Base-by-base conservation (phyloP, 2,113 vertebrate genomes). In the Tychaedon coryphoeus region DNA sequence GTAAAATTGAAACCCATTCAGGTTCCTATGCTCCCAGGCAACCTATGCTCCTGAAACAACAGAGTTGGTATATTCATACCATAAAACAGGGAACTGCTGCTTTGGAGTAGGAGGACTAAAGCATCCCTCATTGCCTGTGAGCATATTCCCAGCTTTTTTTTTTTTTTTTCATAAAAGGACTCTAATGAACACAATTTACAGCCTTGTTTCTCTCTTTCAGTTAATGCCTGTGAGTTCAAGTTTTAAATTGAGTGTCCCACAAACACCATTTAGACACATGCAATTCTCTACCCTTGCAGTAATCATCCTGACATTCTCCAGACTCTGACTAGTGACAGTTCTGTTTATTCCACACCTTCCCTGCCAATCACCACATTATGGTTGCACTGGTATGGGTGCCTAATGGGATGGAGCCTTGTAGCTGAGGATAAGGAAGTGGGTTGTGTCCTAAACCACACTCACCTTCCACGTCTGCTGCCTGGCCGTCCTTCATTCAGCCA, bases 221-320 rank as follows among this genome's bases (percentile, higher is more conserved):
- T 62, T 51, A 62, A 66, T 11, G 19, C 34, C 26, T 71, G 25
- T 13, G 7, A 66, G 40, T 65, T 40, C 9, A 43, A 40, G 34
- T 69, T 89, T 90, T 78, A 85, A 85, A 61, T 1, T 16, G 36
- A 53, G 15, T 31, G 10, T 51, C 43, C 56, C 75, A 54, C 31
- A 87, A 33, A 64, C 18, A 74, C 18, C 29, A n/a, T 33, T 62
- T 61, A 71, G 56, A 54, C n/a, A 58, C 0, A 0, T 25, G 15
- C 48, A 70, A 11, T 76, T 71, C 48, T 47, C 48, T 48, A 28
- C 22, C 19, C 33, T 62, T 54, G 28, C 24, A 56, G 36, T 58
- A 74, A 65, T 40, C 48, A 48, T 20, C 19, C 23, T 12, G 33
- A 62, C 26, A 4, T 29, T 76, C 45, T 61, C 57, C 33, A 76